Percentiles rank a stretch among this genome's conserved stretches.
Conservation (phyloP, 1,140 invertebrate species). For the Macrobrachium rosenbergii region DNA sequence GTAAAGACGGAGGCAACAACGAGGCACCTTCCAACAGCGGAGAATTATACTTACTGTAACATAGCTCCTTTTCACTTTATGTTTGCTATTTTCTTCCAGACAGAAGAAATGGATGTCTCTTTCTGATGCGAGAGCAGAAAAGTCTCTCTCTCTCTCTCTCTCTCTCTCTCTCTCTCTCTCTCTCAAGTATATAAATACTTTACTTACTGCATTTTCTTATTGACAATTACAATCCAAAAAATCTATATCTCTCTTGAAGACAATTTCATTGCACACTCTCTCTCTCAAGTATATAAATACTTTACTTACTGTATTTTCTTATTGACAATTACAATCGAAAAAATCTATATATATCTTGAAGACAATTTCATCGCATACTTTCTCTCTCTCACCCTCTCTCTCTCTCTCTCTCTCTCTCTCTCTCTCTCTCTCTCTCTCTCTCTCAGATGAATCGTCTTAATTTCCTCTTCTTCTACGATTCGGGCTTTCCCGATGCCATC, state of each 20-base stretch:
- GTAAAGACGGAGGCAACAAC: too few species aligned
- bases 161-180: slow-evolving; percentile 1
- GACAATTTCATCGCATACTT: not conserved
- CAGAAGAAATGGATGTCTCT: not conserved
- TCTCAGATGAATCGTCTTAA: not conserved
- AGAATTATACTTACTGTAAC: too few species aligned
- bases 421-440: not conserved
- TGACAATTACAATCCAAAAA: too few species aligned
- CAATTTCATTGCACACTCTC: not conserved
- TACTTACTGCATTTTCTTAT: too few species aligned
- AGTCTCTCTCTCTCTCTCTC: not conserved
- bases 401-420: too few species aligned
- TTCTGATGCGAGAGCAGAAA: too few species aligned
- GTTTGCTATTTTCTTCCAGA: not conserved
- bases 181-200: not conserved
- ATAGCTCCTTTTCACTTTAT: not conserved
- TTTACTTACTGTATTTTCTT: too few species aligned
- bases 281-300: too few species aligned
- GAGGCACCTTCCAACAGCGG: too few species aligned
- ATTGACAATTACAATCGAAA: too few species aligned
- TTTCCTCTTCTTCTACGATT: not conserved
- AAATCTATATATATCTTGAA: too few species aligned
- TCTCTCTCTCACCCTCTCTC: not conserved
- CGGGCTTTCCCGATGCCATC: not conserved
- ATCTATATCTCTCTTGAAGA: too few species aligned